Percentiles rank a stretch among this genome's conserved stretches.
Evolutionary conservation across 2,797 vertebrate genomes (phyloP).

Genomic region (Onychomys torridus): DNA sequence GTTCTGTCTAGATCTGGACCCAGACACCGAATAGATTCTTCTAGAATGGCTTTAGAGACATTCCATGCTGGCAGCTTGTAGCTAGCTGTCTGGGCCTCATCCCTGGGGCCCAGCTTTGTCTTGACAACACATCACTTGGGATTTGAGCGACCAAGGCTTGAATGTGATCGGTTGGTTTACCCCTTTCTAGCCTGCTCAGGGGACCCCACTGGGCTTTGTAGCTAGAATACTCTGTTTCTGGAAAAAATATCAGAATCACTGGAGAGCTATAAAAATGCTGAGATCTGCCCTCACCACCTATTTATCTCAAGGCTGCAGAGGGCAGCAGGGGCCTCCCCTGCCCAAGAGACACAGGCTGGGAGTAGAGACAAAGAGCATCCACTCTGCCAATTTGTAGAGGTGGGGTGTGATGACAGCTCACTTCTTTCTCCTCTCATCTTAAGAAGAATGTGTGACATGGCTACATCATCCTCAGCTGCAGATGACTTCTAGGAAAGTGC

Average conservation of each 20-base stretch:
- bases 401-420: background rate
- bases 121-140: background rate
- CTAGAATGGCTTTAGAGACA: background rate
- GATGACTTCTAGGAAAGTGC: background rate
- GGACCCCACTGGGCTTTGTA: background rate
- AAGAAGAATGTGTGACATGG: background rate
- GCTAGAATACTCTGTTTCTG: background rate
- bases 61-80: accelerated
- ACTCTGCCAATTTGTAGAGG: background rate
- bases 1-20: background rate
- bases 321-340: background rate
- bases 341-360: background rate
- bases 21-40: background rate
- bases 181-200: background rate
- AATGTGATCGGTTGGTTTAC: background rate
- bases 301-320: background rate
- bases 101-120: background rate
- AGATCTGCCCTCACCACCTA: background rate
- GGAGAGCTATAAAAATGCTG: background rate
- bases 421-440: background rate
- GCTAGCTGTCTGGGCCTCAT: background rate
- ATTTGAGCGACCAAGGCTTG: background rate
- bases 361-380: accelerated
- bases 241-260: background rate
- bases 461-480: background rate